These are phyloP conservation scores for Pygmarrhopalites habei DNA, from an alignment of 1,140 invertebrate species.

Conservation along the genomic window DNA sequence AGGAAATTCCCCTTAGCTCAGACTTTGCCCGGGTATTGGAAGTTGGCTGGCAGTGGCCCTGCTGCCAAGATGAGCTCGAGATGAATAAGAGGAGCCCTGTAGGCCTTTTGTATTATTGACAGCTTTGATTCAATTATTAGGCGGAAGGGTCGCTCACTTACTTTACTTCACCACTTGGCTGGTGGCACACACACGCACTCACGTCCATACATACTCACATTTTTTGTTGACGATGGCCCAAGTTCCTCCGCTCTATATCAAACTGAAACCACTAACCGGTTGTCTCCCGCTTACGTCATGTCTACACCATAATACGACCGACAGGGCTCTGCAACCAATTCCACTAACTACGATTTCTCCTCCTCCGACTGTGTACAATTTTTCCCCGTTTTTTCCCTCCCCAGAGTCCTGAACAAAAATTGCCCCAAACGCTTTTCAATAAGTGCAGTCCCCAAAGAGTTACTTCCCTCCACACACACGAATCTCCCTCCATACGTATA, in stretches of 20 bases:
- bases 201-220: no score
- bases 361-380: not conserved
- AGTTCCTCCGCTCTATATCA: not conserved
- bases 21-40: no score
- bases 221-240: no score
- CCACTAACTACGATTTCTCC: no score
- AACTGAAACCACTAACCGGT: not conserved
- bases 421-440: constrained; percentile 38
- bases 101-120: constrained; percentile 34
- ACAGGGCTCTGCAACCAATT: no score
- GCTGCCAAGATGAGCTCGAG: not conserved
- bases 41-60: no score
- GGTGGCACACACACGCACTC: no score
- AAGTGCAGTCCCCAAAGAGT: constrained; percentile 26
- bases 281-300: not conserved
- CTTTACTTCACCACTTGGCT: no score
- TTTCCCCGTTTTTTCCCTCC: not conserved
- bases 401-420: constrained; percentile 32
- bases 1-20: no score
- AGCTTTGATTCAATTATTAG: constrained; percentile 35
- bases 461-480: not conserved
- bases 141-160: constrained; percentile 6
- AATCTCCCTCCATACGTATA: not conserved
- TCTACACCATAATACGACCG: no score
- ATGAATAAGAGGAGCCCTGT: constrained; percentile 10